Evolutionary conservation across 2,888 invertebrate genomes (phyloP).

Genomic region (Drosophila borborema): DNA sequence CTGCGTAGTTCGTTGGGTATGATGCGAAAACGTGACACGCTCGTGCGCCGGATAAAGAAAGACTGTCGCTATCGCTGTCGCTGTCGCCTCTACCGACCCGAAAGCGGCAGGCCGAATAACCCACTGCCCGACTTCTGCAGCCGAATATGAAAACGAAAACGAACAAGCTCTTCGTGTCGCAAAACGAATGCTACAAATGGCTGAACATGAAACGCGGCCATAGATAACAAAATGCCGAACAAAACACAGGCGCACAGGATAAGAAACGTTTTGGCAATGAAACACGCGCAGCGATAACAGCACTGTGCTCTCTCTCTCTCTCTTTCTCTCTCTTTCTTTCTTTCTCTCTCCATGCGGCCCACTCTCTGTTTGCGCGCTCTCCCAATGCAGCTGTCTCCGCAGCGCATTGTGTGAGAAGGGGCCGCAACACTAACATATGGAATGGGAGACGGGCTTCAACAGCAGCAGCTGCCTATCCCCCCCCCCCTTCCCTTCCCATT

Average conservation of each 20-base stretch:
- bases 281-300: constrained; percentile 69
- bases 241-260: constrained; percentile 60
- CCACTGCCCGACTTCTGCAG: constrained; percentile 51
- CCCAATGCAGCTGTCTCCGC: constrained; percentile 53
- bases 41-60: constrained; percentile 71
- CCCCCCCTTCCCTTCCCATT: background rate
- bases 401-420: constrained; percentile 41
- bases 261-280: constrained; percentile 65
- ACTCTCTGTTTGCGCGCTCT: background rate
- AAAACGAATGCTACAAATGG: constrained; percentile 6
- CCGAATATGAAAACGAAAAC: constrained; percentile 19
- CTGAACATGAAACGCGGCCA: constrained; percentile 47
- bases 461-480: background rate
- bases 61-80: constrained; percentile 53
- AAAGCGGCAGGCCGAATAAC: constrained; percentile 54
- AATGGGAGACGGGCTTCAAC: background rate
- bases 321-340: constrained; percentile 10
- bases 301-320: constrained; percentile 10
- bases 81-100: constrained; percentile 22
- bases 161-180: constrained; percentile 27
- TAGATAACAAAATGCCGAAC: constrained; percentile 53
- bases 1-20: constrained; percentile 47
- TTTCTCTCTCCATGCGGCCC: background rate
- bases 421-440: background rate
- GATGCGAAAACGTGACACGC: constrained; percentile 65